A percentile compares a stretch with the other conserved stretches of the same genome.
Evolutionary conservation across 2,888 invertebrate genomes (phyloP).

Genomic region (Gryllus longicercus): DNA sequence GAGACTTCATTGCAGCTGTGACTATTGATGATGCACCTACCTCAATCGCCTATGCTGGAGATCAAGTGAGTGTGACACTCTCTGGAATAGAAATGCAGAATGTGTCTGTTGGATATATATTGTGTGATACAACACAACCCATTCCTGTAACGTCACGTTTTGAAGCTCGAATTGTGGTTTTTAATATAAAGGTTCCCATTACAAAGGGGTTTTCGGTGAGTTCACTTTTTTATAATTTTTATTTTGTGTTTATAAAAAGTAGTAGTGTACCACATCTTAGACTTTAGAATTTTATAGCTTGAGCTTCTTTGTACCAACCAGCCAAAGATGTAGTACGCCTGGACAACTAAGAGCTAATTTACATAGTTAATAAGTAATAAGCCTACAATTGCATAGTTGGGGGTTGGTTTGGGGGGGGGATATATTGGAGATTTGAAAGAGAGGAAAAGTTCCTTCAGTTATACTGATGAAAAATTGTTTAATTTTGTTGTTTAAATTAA

Average conservation of each 20-base stretch:
- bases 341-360: no score
- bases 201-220: slow-evolving; percentile 81
- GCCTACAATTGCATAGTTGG: no score
- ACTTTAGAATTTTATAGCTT: no score
- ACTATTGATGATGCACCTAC: slow-evolving; percentile 68
- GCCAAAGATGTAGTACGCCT: no score
- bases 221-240: slow-evolving; percentile 18
- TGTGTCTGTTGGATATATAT: slow-evolving; percentile 78
- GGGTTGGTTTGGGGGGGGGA: not conserved
- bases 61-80: slow-evolving; percentile 80
- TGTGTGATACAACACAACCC: slow-evolving; percentile 78
- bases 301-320: no score
- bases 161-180: slow-evolving; percentile 89
- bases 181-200: slow-evolving; percentile 85
- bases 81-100: slow-evolving; percentile 81
- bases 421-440: not conserved
- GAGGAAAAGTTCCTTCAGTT: not conserved
- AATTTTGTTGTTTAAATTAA: no score
- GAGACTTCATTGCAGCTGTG: slow-evolving; percentile 49
- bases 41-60: slow-evolving; percentile 86
- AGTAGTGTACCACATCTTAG: no score
- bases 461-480: no score
- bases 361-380: no score
- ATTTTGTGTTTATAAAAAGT: no score
- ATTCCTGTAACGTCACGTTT: slow-evolving; percentile 79